phyloP scores from a whole-genome alignment of 1,140 invertebrate genomes.

The Eupristina koningsbergeri region DNA sequence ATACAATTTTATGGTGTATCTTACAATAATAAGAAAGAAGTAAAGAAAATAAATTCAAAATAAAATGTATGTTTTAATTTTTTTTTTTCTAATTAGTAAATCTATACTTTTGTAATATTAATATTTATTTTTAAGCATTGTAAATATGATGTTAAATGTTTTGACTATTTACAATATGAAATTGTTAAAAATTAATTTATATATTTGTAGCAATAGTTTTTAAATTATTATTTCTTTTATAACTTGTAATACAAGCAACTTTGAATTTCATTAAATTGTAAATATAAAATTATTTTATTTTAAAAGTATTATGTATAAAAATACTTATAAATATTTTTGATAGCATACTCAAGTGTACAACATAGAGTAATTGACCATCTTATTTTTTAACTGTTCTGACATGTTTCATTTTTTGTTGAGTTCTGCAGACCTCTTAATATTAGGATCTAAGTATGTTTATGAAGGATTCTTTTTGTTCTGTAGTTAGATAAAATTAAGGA shows the following conservation, averaged over 20 bases:
- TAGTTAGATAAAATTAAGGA: neutral
- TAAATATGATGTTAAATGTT: no score
- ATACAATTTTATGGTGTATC: no score
- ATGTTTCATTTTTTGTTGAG: neutral
- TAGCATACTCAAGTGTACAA: neutral
- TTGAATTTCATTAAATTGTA: slow-evolving; percentile 1
- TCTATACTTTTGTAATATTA: no score
- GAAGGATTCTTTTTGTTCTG: neutral
- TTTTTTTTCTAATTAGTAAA: no score
- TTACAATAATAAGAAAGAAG: no score
- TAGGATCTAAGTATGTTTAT: neutral
- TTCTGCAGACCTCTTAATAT: neutral
- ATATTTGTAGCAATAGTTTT: neutral
- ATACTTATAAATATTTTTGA: neutral
- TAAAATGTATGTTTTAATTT: no score
- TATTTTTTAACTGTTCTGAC: slow-evolving; percentile 3
- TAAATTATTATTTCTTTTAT: neutral
- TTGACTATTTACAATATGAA: no score
- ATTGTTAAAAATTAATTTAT: no score
- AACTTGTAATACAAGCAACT: neutral
- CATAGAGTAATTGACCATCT: neutral
- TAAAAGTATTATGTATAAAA: neutral
- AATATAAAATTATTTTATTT: neutral
- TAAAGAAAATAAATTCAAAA: no score
- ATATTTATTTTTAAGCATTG: no score